These are phyloP conservation scores for Tuberolachnus salignus DNA, from an alignment of 2,888 invertebrate species.

Conservation along the genomic window DNA sequence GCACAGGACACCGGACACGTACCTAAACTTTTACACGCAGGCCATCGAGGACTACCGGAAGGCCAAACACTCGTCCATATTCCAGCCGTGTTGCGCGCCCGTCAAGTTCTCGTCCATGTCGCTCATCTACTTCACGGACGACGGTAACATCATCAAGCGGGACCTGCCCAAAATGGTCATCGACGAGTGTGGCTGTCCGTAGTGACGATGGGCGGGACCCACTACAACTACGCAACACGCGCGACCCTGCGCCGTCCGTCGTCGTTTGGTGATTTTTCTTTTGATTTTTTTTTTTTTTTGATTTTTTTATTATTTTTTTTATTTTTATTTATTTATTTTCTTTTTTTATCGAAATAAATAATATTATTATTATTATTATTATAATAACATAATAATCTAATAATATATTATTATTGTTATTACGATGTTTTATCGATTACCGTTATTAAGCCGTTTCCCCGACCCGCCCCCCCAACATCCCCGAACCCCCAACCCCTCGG, in stretches of 20 bases:
- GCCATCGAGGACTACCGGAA: conserved; percentile 84
- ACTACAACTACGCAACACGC: not conserved
- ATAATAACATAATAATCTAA: too few relatives aligned
- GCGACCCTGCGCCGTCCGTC: conserved; percentile 58
- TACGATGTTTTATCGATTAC: not conserved
- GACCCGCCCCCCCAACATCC: too few relatives aligned
- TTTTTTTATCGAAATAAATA: too few relatives aligned
- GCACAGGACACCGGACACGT: conserved; percentile 79
- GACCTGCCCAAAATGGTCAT: conserved; percentile 95
- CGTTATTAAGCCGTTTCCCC: too few relatives aligned
- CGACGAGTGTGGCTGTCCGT: conserved; percentile 94
- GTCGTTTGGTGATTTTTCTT: not conserved
- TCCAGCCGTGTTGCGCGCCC: conserved; percentile 91
- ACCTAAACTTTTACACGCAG: conserved; percentile 87
- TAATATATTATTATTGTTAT: too few relatives aligned
- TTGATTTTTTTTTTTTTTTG: not conserved
- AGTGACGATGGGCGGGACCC: conserved; percentile 61
- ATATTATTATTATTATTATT: too few relatives aligned
- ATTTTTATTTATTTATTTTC: too few relatives aligned
- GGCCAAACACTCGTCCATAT: conserved; percentile 75
- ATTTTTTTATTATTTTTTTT: conserved; percentile 7
- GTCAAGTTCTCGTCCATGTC: conserved; percentile 91
- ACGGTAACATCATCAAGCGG: conserved; percentile 88
- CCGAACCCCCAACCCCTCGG: too few relatives aligned
- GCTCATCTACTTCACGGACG: conserved; percentile 88